phyloP scores from a whole-genome alignment of 2,888 invertebrate species.

The Ophion slaviceki region DNA sequence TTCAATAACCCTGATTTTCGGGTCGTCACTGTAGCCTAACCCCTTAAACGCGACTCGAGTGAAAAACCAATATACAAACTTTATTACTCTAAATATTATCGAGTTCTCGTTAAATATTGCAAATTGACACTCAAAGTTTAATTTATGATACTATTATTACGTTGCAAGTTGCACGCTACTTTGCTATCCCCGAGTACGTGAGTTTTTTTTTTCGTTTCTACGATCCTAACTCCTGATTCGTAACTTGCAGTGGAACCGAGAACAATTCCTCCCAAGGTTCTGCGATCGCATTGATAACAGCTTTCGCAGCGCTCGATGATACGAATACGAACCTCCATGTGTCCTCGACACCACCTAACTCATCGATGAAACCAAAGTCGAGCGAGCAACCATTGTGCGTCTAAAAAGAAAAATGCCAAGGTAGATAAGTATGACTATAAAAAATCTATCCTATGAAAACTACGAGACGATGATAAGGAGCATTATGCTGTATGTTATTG shows the following conservation, averaged over 20 bases:
- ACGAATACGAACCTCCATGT: conserved; percentile 84
- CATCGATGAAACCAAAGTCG: conserved; percentile 85
- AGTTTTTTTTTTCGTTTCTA: conserved; percentile 2
- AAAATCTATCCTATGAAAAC: background rate
- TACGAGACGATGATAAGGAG: background rate
- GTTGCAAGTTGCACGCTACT: conserved; percentile 4
- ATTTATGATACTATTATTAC: conserved; percentile 27
- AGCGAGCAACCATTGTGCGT: conserved; percentile 77
- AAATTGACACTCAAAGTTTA: conserved; percentile 19
- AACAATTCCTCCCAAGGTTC: conserved; percentile 85
- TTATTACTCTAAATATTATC: conserved; percentile 29
- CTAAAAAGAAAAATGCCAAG: conserved; percentile 70
- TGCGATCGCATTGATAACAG: conserved; percentile 84
- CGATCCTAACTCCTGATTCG: conserved; percentile 64
- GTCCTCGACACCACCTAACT: conserved; percentile 84
- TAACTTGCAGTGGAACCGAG: conserved; percentile 84
- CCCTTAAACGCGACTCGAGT: conserved; percentile 23
- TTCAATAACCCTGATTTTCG: too few relatives aligned
- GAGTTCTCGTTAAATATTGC: conserved; percentile 29
- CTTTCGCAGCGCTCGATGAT: conserved; percentile 83
- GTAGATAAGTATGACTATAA: too few relatives aligned
- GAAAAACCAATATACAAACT: conserved; percentile 21
- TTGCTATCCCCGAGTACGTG: background rate
- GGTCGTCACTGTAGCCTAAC: too few relatives aligned
- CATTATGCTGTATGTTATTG: too few relatives aligned